Evolutionary conservation across 2,113 vertebrate genomes (phyloP), one percentile per base, ranked within the genome.

Genomic region (Corvus hawaiiensis): DNA sequence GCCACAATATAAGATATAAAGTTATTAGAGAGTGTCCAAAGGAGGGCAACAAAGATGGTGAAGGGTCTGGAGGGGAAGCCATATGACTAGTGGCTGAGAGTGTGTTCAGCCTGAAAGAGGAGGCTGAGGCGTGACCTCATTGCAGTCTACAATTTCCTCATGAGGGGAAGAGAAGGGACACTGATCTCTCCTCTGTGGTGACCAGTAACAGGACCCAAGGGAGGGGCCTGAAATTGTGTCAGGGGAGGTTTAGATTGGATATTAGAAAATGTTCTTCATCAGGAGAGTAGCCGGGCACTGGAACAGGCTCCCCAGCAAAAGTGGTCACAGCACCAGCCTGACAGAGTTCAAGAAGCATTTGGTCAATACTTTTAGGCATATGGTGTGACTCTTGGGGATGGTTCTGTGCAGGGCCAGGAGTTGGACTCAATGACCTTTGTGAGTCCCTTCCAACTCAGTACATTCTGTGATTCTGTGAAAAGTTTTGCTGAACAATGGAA

Each of bases 211-310:
- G 33, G 7, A 37, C 14, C 6, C 4, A 7, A 77, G 9, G 15
- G 22, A 59, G 11, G 27, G 37, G 11, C 17, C 54, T 37, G 54
- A 52, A 52, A 7, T 18, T 44, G 16, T 44, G 37, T 68, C 4
- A 22, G 11, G 6, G 14, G 21, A 33, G 6, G 18, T 37, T 12
- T 61, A 22, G 2, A 10, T 37, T 59, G 14, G 35, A 6, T 12
- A 27, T 37, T 33, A 77, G 21, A 59, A 77, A 37, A 33, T 11
- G 3, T 12, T 68, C 41, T 33, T 52, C 17, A 8, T 33, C 22
- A 0, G 0, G 5, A 52, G 11, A 22, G 6, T 18, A 26, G 6
- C 7, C 44, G 18, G 11, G 11, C 9, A 16, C 44, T 37, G 21
- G 21, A 43, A 35, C 16, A 51, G 6, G 4, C 13, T 67, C 16